Base-by-base conservation (phyloP, 2,888 invertebrate species). In the Eubasilissa splendida region DNA sequence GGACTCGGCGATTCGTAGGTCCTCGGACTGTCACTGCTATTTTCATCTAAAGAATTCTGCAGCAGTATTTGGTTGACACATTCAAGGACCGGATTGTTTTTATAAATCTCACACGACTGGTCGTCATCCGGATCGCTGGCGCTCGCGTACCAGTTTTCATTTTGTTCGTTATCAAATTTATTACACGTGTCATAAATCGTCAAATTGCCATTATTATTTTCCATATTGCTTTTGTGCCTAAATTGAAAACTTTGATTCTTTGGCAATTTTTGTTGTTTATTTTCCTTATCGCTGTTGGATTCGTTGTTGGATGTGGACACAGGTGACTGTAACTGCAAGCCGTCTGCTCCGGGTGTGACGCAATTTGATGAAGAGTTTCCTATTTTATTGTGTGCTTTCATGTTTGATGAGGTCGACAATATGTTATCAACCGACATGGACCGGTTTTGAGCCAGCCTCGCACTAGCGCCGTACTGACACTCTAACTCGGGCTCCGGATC, bases 51-150 rank as follows among this genome's bases (percentile, higher is more conserved):
- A 31, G 92, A 92, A 86, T 96, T 96, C 85, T 95, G 94, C 53
- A 96, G 88, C 59, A 96, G 88, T 85, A 96, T 96, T 88, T 95
- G 96, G 89, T 96, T 96, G 84, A 96, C 96, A 86, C 96, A 96
- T 87, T 96, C 96, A 74, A 96, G 88, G 8, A 96, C 96, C 1
- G 96, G 96, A 88, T 96, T 96, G 84, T 96, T 95, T 87, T 94
- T 93, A 84, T 94, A 94, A 84, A 93, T 92, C 86, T 93, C 93
- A 86, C 92, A 91, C 33, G 93, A 92, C 79, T 93, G 93, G 83
- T 93, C 92, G 84, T 95, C 95, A 86, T 96, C 95, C 66, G 93
- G 94, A 86, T 95, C 95, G 86, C 95, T 95, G 22, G 93, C 93
- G 86, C 94, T 94, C 12, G 94, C 94, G 87, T 96, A 96, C 95